Evolutionary conservation across 2,113 vertebrate species (phyloP), one percentile per base, ranked within the genome.

Genomic region (Acanthochromis polyacanthus): DNA sequence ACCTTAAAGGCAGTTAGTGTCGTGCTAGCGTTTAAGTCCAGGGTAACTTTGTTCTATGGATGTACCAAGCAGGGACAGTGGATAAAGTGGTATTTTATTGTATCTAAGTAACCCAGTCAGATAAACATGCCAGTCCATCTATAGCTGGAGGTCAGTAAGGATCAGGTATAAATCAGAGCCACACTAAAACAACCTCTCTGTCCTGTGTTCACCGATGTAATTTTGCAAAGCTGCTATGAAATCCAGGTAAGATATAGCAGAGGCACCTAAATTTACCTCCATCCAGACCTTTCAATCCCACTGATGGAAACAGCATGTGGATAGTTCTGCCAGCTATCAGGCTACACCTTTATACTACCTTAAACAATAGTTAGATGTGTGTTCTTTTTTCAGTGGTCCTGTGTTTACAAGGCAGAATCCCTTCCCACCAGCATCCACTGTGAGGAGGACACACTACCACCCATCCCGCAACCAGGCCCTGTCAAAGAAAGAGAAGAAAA

Each of bases 381-480:
- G 7, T 71, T 84, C 6, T 83, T 71, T 36, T 80, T 87, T 66
- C 75, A 95, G 93, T 66, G 51, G 61, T 8, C 78, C 93, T 61
- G 58, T 94, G 72, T 94, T 95, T 64, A 92, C 92, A 46, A 90
- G 53, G 62, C 89, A 92, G 65, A 93, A 89, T 52, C 83, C 92
- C 1, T 93, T 94, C 80, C 80, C 83, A 50, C 64, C 82, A 68
- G 75, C 89, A 58, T 52, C 74, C 25, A 52, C 43, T 28, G 71
- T 53, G 64, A 66, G 64, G 50, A 89, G 48, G 77, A 81, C 86
- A 45, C 78, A 93, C 75, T 93, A 90, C 60, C 86, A 84, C 73
- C 92, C 93, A 8, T 92, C 94, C 4, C 23, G 36, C 19, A 76
- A 25, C 50, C 87, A 92, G 52, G 79, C 71, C 52, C 75, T 89